Base-by-base conservation (phyloP, 2,888 invertebrate genomes). In the Hartigia nigra region DNA sequence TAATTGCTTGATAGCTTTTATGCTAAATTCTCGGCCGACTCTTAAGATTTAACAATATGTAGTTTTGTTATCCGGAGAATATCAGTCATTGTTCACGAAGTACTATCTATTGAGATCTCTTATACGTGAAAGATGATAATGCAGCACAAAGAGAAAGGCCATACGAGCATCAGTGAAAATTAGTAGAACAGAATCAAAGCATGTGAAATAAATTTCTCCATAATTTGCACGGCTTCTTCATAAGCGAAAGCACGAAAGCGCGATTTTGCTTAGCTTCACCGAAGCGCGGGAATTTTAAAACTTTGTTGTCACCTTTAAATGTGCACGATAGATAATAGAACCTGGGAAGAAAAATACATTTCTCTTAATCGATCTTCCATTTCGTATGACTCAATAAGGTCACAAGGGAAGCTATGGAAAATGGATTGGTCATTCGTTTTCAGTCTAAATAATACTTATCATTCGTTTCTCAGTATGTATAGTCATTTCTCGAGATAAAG, bases 181-280 rank as follows among this genome's bases (percentile, higher is more conserved):
- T 72, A 31, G 72, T 72, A 72, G 31, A 72, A 72, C 23, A 72
- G 32, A 34, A 34, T 35, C 32, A 34, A 34, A 72, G 35, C 11
- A 72, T 72, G 32, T 12, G 31, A 72, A 72, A 72, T 72, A 72
- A 72, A 72, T 72, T 72, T 32, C 72, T 32, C 31, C n/a, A 34
- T 32, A 72, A 31, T 31, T 72, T 35, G 55, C 55, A 23, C 55
- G 55, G 9, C 14, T 55, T 55, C 23, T 55, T 55, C 23, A 55
- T 23, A 55, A 55, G 55, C 55, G 55, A 55, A 55, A 55, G 55
- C 55, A 55, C 55, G 55, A 55, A 55, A 55, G 55, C 55, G 14
- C 14, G 55, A 55, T 55, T 55, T 55, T 23, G 55, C 55, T 55
- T 23, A 9, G 55, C 55, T 9, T 23, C 55, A 55, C 9, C 55